Base-by-base conservation (phyloP, 2,888 invertebrate genomes). In the Congeria kusceri region DNA sequence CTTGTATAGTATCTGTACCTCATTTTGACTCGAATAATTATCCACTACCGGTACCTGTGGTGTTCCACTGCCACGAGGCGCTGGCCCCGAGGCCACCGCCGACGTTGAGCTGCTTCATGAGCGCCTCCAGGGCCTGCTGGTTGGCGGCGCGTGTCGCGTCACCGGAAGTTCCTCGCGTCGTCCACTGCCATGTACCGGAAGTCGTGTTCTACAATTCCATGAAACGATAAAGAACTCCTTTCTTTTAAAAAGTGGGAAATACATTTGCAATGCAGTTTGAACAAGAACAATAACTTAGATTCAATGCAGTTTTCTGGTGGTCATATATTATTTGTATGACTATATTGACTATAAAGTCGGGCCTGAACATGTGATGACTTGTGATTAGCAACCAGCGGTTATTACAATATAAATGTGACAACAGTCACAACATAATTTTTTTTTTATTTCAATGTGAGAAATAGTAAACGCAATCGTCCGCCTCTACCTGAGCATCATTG, bases 111-210 rank as follows among this genome's bases (percentile, higher is more conserved):
- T 70, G 70, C n/a, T 53, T 53, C 28, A 70, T 28, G 3, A 76
- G 9, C 3, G 65, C 59, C 58, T 76, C 76, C 7, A 76, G 64
- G 11, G 76, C 76, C 27, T 61, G 56, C 44, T 59, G 46, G 61
- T 76, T 76, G 13, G 67, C 74, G 9, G 53, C 46, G n/a, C 62
- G 56, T 9, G 53, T 63, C 13, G 56, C 64, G 28, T 44, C 46
- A 23, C 63, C n/a, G 18, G 63, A 56, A n/a, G 59, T 61, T 1
- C 66, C 73, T 0, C 20, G 47, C 15, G 73, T 66, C 11, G 49
- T 59, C 73, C 73, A 73, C 15, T 73, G 29, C 73, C 73, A 73
- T 18, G 73, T 66, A 11, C 73, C 73, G 20, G 73, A 66, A 20
- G 73, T 66, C 3, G 65, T 53, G 44, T 73, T 73, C 73, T 73